Base-by-base conservation (phyloP, 2,797 vertebrate species). In the Gadopsis bispinosus region DNA sequence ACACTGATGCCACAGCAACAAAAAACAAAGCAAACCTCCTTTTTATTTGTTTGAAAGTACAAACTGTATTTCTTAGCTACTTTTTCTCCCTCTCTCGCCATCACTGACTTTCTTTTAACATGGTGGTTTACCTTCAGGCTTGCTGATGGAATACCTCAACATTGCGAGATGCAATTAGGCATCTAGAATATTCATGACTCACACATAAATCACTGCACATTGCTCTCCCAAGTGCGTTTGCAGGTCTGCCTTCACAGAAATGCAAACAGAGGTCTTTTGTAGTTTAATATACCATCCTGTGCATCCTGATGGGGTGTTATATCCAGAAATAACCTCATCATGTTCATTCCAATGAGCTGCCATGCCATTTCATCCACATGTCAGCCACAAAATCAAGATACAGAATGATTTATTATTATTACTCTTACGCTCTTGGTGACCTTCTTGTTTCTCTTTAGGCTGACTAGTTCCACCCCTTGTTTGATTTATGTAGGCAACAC, bases 151-250 rank as follows among this genome's bases (percentile, higher is more conserved):
- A 65, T 73, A 77, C 67, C 55, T 87, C 61, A 83, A 80, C 53
- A 72, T 26, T 73, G 29, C 1, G 29, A 68, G 81, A 62, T 59
- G 51, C 63, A 80, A 75, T 83, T 81, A 80, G 47, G 55, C 41
- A 22, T 54, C 50, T 51, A 50, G 79, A 88, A 87, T 86, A 88
- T 87, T 86, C 73, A 83, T 86, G 81, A 88, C 48, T 77, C 62
- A 35, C 35, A 77, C 60, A 80, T 71, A 69, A 78, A 81, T 77
- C 71, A 13, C 35, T 8, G 55, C 60, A 64, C 55, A 62, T 47
- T 12, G 4, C 33, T 63, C 56, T 83, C 77, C 75, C 69, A 35
- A 61, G 83, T 67, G 73, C 48, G 48, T 79, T 77, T 51, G 26
- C 33, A 45, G 53, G 22, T 50, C 10, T 1, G 45, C 59, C 54